phyloP scores from a whole-genome alignment of 1,140 invertebrate species.

The Spodoptera litura region DNA sequence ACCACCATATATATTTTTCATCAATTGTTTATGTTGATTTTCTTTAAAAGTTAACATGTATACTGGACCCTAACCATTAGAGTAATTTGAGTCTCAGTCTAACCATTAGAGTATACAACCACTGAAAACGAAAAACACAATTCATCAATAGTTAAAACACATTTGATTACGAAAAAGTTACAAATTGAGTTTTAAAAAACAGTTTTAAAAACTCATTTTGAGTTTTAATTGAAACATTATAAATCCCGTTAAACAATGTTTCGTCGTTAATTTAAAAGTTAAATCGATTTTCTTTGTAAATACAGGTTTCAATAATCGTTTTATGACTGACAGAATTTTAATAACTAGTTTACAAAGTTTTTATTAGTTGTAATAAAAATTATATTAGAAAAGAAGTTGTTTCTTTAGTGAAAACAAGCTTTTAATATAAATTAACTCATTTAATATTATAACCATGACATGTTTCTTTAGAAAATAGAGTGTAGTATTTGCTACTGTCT shows the following conservation, averaged over 20 bases:
- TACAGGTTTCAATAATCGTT: neutral
- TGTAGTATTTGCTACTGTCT: too few relatives aligned
- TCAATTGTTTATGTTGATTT: too few relatives aligned
- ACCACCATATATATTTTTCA: too few relatives aligned
- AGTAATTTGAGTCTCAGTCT: too few relatives aligned
- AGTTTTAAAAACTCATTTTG: slow-evolving; percentile 18
- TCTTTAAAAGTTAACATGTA: too few relatives aligned
- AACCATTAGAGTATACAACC: too few relatives aligned
- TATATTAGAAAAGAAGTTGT: neutral
- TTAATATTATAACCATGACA: too few relatives aligned
- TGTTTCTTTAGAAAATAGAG: too few relatives aligned
- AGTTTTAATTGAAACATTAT: slow-evolving; percentile 41
- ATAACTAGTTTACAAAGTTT: slow-evolving; percentile 17
- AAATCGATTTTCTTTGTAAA: slow-evolving; percentile 3
- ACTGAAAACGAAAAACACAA: too few relatives aligned
- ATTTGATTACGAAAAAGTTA: slow-evolving; percentile 10
- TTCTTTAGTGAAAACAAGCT: too few relatives aligned
- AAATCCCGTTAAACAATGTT: slow-evolving; percentile 36
- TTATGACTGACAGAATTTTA: slow-evolving; percentile 10
- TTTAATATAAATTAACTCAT: too few relatives aligned
- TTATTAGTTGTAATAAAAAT: slow-evolving; percentile 6
- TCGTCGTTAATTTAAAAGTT: slow-evolving; percentile 36
- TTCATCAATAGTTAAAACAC: neutral
- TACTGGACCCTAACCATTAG: too few relatives aligned
- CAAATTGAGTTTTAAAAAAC: slow-evolving; percentile 28